Percentiles rank a stretch among this genome's conserved stretches.
Evolutionary conservation across 2,113 vertebrate species (phyloP).

Genomic region (Elephantulus edwardii): DNA sequence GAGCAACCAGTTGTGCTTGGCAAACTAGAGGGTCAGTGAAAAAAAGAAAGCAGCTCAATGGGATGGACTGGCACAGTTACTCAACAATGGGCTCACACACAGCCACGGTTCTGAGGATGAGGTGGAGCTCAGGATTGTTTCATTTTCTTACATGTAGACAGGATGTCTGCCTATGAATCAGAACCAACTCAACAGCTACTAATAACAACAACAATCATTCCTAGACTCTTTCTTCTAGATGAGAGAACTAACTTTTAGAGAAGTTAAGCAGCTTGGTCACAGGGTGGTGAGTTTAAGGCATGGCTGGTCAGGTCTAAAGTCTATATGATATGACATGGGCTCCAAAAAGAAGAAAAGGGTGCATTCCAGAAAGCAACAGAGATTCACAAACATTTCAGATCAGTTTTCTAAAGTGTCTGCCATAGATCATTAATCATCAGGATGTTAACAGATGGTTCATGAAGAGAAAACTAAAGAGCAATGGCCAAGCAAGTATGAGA

Average conservation of each 20-base stretch:
- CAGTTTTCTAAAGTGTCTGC: not conserved
- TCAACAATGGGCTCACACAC: no score
- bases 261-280: not conserved
- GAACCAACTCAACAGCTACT: no score
- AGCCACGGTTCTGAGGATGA: no score
- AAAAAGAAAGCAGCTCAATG: no score
- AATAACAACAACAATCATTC: no score
- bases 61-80: no score
- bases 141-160: no score
- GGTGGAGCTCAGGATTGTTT: no score
- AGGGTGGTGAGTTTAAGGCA: not conserved
- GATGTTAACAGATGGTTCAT: not conserved
- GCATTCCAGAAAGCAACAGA: not conserved
- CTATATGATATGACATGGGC: not conserved
- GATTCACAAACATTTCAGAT: not conserved
- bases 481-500: not conserved
- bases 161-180: no score
- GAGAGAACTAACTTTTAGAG: not conserved
- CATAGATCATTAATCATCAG: not conserved
- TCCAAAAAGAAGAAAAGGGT: not conserved
- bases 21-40: no score
- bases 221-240: not conserved
- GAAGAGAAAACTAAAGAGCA: accelerated
- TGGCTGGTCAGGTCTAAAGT: not conserved
- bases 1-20: no score